Base-by-base conservation (phyloP, 2,113 vertebrate genomes). In the Chloropsis hardwickii region DNA sequence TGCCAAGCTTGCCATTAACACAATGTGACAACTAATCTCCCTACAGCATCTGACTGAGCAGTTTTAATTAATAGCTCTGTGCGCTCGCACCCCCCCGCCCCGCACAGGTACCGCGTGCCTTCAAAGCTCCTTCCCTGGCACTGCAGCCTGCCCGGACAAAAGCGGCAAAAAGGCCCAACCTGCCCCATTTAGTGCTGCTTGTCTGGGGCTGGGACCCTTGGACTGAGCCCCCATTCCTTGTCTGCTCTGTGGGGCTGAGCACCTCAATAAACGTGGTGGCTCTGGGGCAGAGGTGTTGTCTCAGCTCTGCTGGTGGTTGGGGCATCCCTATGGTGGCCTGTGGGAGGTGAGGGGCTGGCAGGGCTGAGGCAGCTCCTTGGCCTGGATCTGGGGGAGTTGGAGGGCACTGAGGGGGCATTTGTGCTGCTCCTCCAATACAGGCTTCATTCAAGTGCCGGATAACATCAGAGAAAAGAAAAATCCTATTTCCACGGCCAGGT, bases 1-100 rank as follows among this genome's bases (percentile, higher is more conserved):
- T 96, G 96, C 98, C 95, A 95, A 96, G 97, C 97, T 97, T 97
- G 96, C 97, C 97, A 98, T 98, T 98, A 98, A 98, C 97, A 97
- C 98, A 98, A 98, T 98, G 98, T 98, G 98, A 98, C 98, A 98
- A 98, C 97, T 97, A 97, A 98, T 98, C 98, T 98, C 98, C 97
- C 97, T 96, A 95, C 95, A 98, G 97, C 98, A 97, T 97, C 97
- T 98, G 98, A 98, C 96, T 86, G 97, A 97, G 98, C 98, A 97
- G 94, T 96, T 98, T 98, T 98, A 98, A 98, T 98, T 98, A 98
- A 97, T 94, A 95, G 97, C 94, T 95, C 94, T 88, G 92, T 71
- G 62, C 78, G 66, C 80, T 70, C 93, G 64, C 76, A 47, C 86
- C 37, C 5, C 92, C 73, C 80, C 79, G n/a, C 69, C 92, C 77